Percentiles rank a stretch among this genome's conserved stretches.
phyloP scores from a whole-genome alignment of 2,113 vertebrate genomes.

The Chamaea fasciata region DNA sequence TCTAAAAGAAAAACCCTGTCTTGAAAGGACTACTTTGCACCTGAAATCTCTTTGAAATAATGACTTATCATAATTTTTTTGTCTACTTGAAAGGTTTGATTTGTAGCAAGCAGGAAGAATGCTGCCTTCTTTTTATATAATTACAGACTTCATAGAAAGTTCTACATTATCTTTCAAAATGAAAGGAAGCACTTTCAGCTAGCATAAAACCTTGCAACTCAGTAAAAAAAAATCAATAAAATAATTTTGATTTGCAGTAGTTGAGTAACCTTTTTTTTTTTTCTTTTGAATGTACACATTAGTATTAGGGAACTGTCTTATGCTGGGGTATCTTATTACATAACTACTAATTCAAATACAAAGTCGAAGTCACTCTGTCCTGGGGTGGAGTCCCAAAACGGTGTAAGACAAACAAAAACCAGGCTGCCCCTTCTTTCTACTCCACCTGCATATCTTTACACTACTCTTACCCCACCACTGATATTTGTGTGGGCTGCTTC shows the following conservation, averaged over 20 bases:
- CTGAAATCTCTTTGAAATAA: background rate
- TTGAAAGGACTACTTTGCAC: background rate
- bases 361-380: background rate
- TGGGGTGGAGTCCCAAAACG: background rate
- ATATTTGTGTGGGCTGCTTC: background rate
- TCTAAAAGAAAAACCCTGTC: background rate
- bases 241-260: background rate
- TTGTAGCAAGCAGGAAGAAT: background rate
- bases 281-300: background rate
- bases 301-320: background rate
- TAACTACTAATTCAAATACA: background rate
- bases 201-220: background rate
- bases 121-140: background rate
- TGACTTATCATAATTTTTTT: background rate
- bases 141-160: background rate
- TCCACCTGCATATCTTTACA: background rate
- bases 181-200: background rate
- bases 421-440: background rate
- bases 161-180: background rate
- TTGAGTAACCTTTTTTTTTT: background rate
- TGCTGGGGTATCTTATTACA: background rate
- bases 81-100: background rate
- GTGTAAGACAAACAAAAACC: background rate
- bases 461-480: background rate
- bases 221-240: background rate